phyloP scores from a whole-genome alignment of 2,113 vertebrate genomes.

The Salminus brasiliensis region DNA sequence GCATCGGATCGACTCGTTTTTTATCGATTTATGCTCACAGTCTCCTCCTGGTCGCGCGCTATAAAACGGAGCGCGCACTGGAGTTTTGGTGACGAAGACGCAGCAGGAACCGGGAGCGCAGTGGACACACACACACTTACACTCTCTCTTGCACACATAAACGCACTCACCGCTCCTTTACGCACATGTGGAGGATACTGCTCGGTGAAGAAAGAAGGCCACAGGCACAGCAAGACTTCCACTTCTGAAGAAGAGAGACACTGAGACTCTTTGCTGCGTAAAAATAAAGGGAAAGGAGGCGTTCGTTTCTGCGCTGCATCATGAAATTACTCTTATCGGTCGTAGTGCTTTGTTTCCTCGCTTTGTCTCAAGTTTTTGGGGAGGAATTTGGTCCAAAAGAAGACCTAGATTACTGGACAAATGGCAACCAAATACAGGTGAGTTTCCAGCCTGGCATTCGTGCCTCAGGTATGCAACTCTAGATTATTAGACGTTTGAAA shows the following conservation, averaged over 20 bases:
- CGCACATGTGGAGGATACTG: slow-evolving; percentile 61
- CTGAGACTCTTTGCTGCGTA: neutral
- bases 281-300: neutral
- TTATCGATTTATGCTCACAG: slow-evolving; percentile 70
- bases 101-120: slow-evolving; percentile 39
- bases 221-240: neutral
- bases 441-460: neutral
- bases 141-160: slow-evolving; percentile 15
- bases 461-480: too few species aligned
- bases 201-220: neutral
- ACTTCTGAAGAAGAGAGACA: neutral
- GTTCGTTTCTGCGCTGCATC: slow-evolving; percentile 33
- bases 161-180: slow-evolving; percentile 5
- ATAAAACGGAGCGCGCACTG: slow-evolving; percentile 71
- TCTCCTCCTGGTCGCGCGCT: slow-evolving; percentile 64
- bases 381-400: slow-evolving; percentile 80
- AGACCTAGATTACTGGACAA: slow-evolving; percentile 85
- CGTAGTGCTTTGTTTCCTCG: slow-evolving; percentile 77
- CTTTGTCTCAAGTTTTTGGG: slow-evolving; percentile 77
- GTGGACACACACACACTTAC: slow-evolving; percentile 19
- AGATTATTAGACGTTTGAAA: too few species aligned
- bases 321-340: slow-evolving; percentile 84
- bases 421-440: slow-evolving; percentile 82
- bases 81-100: slow-evolving; percentile 44
- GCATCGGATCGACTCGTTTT: slow-evolving; percentile 47